Base-by-base conservation (phyloP, 1,140 invertebrate genomes). In the Marisa cornuarietis region DNA sequence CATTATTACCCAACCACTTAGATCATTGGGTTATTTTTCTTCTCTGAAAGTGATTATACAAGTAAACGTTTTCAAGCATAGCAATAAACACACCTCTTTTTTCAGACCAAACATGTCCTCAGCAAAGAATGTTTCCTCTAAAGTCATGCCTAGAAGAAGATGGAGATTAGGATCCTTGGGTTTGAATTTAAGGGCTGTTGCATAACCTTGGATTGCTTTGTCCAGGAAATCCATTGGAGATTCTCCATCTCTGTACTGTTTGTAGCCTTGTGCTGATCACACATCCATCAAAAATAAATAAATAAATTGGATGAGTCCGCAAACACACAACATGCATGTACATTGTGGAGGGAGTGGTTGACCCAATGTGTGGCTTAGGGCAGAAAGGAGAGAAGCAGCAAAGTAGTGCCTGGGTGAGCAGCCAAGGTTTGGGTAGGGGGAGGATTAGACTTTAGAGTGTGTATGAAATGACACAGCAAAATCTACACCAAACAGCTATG, bases 51-150 rank as follows among this genome's bases (percentile, higher is more conserved):
- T 42, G 31, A 42, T 2, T 42, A 42, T 42, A 42, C 31, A 42
- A 42, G 31, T 6, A 42, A 42, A 42, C 31, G 6, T 42, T 42
- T 42, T 42, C 3, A 42, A 42, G 31, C 31, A 42, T 4, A 42
- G 6, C 31, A 42, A 42, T 42, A 42, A 42, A 11, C 54, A 58
- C 54, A 89, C 89, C 79, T 87, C 84, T 81, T 87, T 90, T 76
- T 90, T 89, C 49, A 90, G 81, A 20, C 86, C 88, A 87, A 85
- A 89, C 79, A 90, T 84, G 83, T 91, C 90, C 81, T 91, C 89
- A 73, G 85, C 84, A 83, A 85, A 86, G 76, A 90, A 90, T 75
- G 84, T 86, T 63, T 91, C 90, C 71, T 91, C 90, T 22, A 90
- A 81, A 3, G 88, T 68, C 82, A 88, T 83, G 26, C 86, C 90